phyloP scores from a whole-genome alignment of 2,797 vertebrate genomes.

The Cetoscarus ocellatus region DNA sequence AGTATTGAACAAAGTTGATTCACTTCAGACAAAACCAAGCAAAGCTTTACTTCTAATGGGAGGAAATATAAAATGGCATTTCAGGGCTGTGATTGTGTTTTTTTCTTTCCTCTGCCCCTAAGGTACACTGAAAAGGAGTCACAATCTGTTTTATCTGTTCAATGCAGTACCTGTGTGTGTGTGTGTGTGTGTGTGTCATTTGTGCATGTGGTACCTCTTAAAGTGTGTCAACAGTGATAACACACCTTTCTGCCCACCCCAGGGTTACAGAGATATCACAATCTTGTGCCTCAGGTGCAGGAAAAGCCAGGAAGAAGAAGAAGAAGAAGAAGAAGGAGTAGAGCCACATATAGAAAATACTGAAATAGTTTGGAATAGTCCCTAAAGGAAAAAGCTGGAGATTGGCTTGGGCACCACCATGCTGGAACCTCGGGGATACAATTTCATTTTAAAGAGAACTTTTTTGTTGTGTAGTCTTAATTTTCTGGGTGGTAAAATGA shows the following conservation, averaged over 20 bases:
- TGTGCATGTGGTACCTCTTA: conserved; percentile 49
- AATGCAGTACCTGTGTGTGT: conserved; percentile 50
- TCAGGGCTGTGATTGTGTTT: conserved; percentile 28
- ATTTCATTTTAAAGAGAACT: conserved; percentile 50
- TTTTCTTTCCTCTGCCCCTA: conserved; percentile 46
- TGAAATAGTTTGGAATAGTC: conserved; percentile 45
- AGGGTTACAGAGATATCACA: conserved; percentile 65
- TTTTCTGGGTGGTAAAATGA: conserved; percentile 34
- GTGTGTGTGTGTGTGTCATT: conserved; percentile 50
- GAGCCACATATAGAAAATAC: conserved; percentile 9
- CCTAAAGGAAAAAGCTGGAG: conserved; percentile 36
- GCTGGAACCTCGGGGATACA: conserved; percentile 34
- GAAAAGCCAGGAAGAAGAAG: conserved; percentile 25
- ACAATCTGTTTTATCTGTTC: conserved; percentile 59
- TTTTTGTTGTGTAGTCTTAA: conserved; percentile 38
- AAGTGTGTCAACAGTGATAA: conserved; percentile 73
- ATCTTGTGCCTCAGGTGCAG: conserved; percentile 58
- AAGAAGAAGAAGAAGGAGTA: conserved; percentile 8
- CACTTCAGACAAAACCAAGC: conserved; percentile 18
- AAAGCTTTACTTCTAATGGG: conserved; percentile 10
- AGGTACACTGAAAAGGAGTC: conserved; percentile 40
- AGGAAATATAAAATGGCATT: conserved; percentile 43
- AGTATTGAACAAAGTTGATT: background rate
- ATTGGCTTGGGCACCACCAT: conserved; percentile 39
- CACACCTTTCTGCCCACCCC: conserved; percentile 49